phyloP scores from a whole-genome alignment of 2,113 vertebrate species.

The Lonchura striata region DNA sequence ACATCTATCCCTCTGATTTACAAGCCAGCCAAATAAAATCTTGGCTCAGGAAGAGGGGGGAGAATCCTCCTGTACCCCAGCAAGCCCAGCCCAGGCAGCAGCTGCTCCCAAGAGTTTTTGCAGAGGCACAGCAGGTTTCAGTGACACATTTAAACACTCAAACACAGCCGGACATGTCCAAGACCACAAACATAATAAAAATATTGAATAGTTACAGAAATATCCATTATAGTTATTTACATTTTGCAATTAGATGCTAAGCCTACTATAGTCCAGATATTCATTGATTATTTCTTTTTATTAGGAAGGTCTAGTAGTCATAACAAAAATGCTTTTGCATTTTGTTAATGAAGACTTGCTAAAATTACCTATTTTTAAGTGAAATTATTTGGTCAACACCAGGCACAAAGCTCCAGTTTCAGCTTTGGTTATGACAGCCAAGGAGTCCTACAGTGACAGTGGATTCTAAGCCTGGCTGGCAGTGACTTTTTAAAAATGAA shows the following conservation, averaged over 20 bases:
- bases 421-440: not conserved
- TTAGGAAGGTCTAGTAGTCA: not conserved
- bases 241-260: not conserved
- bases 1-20: not conserved
- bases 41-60: not conserved
- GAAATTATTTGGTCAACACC: not conserved
- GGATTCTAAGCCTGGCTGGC: not conserved
- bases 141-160: not conserved
- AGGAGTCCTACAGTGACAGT: not conserved
- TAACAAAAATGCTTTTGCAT: not conserved
- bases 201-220: not conserved
- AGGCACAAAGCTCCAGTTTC: not conserved
- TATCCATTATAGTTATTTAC: not conserved
- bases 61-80: not conserved
- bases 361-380: not conserved
- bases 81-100: not conserved
- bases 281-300: not conserved
- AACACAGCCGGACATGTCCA: not conserved
- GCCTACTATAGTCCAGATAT: not conserved
- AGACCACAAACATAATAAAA: not conserved
- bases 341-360: not conserved
- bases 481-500: not conserved
- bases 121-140: not conserved
- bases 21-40: not conserved
- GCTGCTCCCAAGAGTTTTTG: not conserved